Base-by-base conservation (phyloP, 2,113 vertebrate genomes). In the Ochotona curzoniae region DNA sequence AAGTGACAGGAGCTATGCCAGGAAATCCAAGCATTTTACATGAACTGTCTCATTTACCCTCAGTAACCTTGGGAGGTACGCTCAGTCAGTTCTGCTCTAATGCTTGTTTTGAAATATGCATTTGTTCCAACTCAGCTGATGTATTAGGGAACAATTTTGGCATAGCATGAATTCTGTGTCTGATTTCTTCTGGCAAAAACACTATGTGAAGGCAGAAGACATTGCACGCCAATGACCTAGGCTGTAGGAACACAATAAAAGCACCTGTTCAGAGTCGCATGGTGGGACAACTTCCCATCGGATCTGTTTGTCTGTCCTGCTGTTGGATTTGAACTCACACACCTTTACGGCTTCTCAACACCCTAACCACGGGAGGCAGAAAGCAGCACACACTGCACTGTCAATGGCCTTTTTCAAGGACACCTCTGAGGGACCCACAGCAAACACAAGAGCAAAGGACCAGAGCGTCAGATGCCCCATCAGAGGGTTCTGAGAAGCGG, bases 91-190 rank as follows among this genome's bases (percentile, higher is more conserved):
- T 70, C 35, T 88, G 61, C 49, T 87, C 49, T 79, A 66, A 86
- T 9, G n/a, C 57, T 74, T 93, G 73, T 88, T 96, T 81, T 67
- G 73, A 93, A 88, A 96, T 60, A 25, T 32, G 8, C 28, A 76
- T 91, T 81, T 94, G 79, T 66, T 93, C 73, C 75, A 90, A 92
- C 26, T 87, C 30, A 61, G 44, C 6, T 83, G 80, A 64, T 18
- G 6, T 44, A 86, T 26, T 80, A 91, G 28, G 32, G 57, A 78
- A 74, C 17, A 92, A 86, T 73, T 74, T 66, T 20, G 63, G 69
- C 47, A 90, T 75, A 73, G 71, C 1, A 2, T 85, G 79, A 84
- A 76, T 71, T 90, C 79, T 89, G 51, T 89, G 61, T 60, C 5
- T 49, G 18, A 94, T 89, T 81, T 85, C 32, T 81, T 85, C 23